Percentiles rank a stretch among this genome's conserved stretches.
phyloP scores from a whole-genome alignment of 1,140 invertebrate genomes.

The Trichonephila inaurata region DNA sequence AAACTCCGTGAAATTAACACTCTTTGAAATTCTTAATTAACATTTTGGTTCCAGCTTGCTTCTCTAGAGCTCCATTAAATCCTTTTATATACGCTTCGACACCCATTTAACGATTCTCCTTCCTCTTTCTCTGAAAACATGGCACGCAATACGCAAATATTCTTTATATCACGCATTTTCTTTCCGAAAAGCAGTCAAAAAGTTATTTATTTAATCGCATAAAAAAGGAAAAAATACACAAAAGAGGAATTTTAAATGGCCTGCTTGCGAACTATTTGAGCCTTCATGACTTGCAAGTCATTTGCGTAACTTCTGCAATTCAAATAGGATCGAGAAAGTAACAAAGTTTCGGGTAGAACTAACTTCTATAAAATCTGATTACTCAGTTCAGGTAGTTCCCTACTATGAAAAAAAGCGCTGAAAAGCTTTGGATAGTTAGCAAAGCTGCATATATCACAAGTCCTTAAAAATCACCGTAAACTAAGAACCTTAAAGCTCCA shows the following conservation, averaged over 20 bases:
- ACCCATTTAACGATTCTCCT: conserved; percentile 47
- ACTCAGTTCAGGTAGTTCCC: neutral
- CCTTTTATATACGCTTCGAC: conserved; percentile 56
- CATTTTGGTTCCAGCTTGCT: conserved; percentile 3
- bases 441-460: conserved; percentile 20
- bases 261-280: conserved; percentile 30
- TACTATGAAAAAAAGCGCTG: neutral
- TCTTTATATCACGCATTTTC: conserved; percentile 56
- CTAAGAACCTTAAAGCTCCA: conserved; percentile 5
- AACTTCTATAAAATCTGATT: conserved; percentile 52
- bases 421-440: conserved; percentile 31
- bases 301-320: conserved; percentile 67
- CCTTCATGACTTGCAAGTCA: conserved; percentile 58
- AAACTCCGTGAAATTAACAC: conserved; percentile 42
- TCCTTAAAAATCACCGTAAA: conserved; percentile 6
- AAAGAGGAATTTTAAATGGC: conserved; percentile 50
- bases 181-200: conserved; percentile 55
- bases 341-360: conserved; percentile 49
- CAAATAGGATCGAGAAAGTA: conserved; percentile 54
- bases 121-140: too few relatives aligned
- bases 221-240: conserved; percentile 55
- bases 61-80: conserved; percentile 56
- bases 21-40: conserved; percentile 63
- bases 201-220: conserved; percentile 63
- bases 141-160: conserved; percentile 68